Evolutionary conservation across 2,888 invertebrate genomes (phyloP), one percentile per base, ranked within the genome.

Genomic region (Cerastoderma edule): DNA sequence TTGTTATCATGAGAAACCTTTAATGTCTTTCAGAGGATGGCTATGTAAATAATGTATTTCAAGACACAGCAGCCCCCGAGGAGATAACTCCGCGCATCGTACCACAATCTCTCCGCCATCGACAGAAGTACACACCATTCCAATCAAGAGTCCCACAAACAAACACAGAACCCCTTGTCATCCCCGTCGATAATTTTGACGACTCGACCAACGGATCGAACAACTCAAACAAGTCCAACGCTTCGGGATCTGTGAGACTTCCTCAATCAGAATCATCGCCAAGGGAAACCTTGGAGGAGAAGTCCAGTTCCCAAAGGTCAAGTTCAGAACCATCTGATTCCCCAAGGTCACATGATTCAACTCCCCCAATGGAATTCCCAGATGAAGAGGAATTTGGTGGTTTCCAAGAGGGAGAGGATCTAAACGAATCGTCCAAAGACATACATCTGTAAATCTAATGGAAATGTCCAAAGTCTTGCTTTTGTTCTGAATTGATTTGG

Each of bases 111-210:
- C 27, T 60, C 8, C 60, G 60, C 19, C 60, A 39, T 39, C 60
- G 39, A 22, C 2, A 2, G 5, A 5, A n/a, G 1, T 39, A 60
- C 22, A 33, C 60, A 5, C 22, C 39, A 35, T 60, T 33, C 24
- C 60, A 60, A 27, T 27, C 32, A 24, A 39, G 10, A 6, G 24
- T 39, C 24, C 39, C 39, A 8, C 19, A 32, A 75, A 50, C 35
- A 32, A 39, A 32, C 22, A 57, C 56, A 33, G 70, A 68, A 57
- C 72, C 72, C 10, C 35, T 74, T 22, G 71, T 71, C 22, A 35
- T 78, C 39, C 78, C 67, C 32, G 75, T 70, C 3, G 75, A 75
- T 19, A 71, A 30, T 64, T 71, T 71, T 22, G 71, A 50, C 0
- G 73, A 70, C 27, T 73, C 73, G 8, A 64, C 70, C 3, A 69